These are phyloP conservation scores for Chironomus riparius DNA, from an alignment of 2,888 invertebrate genomes.

Conservation along the genomic window DNA sequence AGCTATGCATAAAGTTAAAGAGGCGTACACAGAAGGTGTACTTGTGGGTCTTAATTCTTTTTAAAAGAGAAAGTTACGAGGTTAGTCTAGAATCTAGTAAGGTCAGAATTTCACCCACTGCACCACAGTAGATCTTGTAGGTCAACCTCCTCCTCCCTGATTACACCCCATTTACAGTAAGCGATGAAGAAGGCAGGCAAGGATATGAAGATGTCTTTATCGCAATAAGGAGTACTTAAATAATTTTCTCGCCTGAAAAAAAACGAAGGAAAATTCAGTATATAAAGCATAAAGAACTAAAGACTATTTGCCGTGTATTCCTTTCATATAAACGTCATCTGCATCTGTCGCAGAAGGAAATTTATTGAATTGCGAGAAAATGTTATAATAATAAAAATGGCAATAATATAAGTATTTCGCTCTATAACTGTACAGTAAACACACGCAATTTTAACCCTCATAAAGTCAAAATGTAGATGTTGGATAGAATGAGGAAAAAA, in stretches of 20 bases:
- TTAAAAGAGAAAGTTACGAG: too few species aligned
- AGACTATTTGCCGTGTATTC: conserved; percentile 22
- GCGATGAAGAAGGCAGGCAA: neutral
- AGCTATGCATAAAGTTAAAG: too few species aligned
- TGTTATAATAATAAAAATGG: conserved; percentile 24
- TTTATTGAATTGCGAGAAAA: conserved; percentile 27
- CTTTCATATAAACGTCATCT: conserved; percentile 26
- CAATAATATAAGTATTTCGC: conserved; percentile 1
- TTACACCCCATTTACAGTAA: neutral
- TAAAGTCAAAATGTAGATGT: conserved; percentile 3
- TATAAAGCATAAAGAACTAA: neutral
- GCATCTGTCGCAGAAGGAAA: conserved; percentile 15
- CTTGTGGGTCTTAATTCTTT: too few species aligned
- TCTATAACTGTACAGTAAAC: neutral
- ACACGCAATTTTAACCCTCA: conserved; percentile 7
- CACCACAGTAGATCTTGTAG: too few species aligned
- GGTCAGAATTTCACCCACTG: too few species aligned
- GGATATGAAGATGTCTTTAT: neutral
- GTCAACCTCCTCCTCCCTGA: too few species aligned
- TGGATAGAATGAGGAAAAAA: neutral
- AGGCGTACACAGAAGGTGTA: too few species aligned
- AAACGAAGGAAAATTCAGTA: neutral
- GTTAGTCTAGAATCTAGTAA: too few species aligned
- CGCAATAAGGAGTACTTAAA: neutral
- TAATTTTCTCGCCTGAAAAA: neutral